Conservation (phyloP, 1,140 invertebrate genomes). For the Cherax destructor region DNA sequence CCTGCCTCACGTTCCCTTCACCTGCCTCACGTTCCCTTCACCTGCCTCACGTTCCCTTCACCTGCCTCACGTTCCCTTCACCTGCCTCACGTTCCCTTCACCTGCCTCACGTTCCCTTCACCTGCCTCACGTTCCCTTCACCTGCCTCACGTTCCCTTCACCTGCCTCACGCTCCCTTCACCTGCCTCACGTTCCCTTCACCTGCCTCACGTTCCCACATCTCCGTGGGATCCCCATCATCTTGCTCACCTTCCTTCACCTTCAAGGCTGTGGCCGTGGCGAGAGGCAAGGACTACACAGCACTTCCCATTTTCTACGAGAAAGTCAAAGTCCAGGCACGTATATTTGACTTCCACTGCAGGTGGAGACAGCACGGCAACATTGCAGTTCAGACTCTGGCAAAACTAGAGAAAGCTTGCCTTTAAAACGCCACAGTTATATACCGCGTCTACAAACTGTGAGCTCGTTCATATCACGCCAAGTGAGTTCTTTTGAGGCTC, state of each 20-base stretch:
- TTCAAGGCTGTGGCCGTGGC: too few relatives aligned
- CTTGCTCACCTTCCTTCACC: too few relatives aligned
- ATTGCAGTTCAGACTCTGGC: not conserved
- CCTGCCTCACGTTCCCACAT: not conserved
- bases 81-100: not conserved
- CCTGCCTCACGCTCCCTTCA: not conserved
- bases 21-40: too few relatives aligned
- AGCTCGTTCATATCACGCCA: not conserved
- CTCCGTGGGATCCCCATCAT: too few relatives aligned
- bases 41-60: too few relatives aligned
- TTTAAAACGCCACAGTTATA: not conserved
- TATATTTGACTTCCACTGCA: constrained; percentile 6
- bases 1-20: too few relatives aligned
- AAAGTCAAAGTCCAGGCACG: not conserved
- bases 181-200: not conserved
- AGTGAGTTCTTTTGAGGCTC: not conserved
- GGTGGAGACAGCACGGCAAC: not conserved
- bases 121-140: too few relatives aligned
- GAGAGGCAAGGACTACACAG: too few relatives aligned
- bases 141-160: too few relatives aligned
- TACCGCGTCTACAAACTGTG: not conserved
- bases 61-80: not conserved
- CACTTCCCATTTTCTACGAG: not conserved
- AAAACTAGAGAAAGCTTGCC: not conserved
- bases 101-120: not conserved